phyloP scores from a whole-genome alignment of 2,113 vertebrate species.

The Orientallactaga bullata region DNA sequence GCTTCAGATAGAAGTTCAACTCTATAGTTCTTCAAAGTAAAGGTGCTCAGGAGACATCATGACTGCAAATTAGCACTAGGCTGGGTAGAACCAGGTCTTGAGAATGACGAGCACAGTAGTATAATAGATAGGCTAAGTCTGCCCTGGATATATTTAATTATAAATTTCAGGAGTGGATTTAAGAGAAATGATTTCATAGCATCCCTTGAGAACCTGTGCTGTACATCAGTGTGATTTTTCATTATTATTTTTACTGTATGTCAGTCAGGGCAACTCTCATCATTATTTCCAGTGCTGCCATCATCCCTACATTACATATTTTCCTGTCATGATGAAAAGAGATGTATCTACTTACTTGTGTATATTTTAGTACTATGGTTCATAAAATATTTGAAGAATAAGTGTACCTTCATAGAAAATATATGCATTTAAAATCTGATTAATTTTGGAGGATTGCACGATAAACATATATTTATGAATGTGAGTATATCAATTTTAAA shows the following conservation, averaged over 20 bases:
- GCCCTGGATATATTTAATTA: neutral
- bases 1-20: neutral
- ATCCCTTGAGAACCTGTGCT: neutral
- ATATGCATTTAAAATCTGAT: constrained; percentile 24
- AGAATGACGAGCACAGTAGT: neutral
- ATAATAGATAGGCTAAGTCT: neutral
- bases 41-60: neutral
- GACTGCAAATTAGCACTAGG: neutral
- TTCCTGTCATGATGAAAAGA: neutral
- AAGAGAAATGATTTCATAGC: neutral
- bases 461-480: neutral
- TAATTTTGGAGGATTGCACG: neutral
- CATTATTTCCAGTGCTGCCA: neutral
- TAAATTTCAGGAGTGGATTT: neutral
- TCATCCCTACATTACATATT: neutral
- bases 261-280: neutral
- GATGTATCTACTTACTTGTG: neutral
- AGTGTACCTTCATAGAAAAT: neutral
- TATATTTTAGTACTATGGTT: neutral
- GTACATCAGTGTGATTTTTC: neutral
- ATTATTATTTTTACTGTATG: neutral
- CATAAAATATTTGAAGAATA: neutral
- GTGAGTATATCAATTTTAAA: neutral
- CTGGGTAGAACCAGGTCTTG: neutral
- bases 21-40: neutral